phyloP scores from a whole-genome alignment of 2,888 invertebrate species.

The Zelleria hepariella region DNA sequence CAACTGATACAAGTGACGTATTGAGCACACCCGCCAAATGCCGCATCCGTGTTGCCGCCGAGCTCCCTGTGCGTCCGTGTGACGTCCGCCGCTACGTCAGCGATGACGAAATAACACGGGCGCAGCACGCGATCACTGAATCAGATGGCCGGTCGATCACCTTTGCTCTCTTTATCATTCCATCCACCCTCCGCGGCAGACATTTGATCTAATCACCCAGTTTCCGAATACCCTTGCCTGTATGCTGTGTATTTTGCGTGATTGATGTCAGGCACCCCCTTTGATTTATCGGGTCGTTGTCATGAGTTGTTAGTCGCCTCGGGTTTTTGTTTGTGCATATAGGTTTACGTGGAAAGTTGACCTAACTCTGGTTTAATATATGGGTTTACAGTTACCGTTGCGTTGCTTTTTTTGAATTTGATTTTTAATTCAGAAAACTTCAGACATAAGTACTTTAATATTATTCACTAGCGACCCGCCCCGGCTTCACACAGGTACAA shows the following conservation, averaged over 20 bases:
- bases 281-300: not conserved
- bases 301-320: not conserved
- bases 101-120: slow-evolving; percentile 6
- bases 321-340: not conserved
- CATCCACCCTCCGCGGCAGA: slow-evolving; percentile 14
- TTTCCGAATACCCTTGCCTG: not conserved
- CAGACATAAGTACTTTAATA: no score
- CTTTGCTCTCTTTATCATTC: slow-evolving; percentile 16
- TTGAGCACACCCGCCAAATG: not conserved
- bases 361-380: no score
- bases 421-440: no score
- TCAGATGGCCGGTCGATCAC: slow-evolving; percentile 20
- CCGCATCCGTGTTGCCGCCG: not conserved
- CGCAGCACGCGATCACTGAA: slow-evolving; percentile 26
- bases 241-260: not conserved
- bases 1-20: not conserved
- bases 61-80: not conserved
- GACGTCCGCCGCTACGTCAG: slow-evolving; percentile 10
- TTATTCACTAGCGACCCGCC: no score
- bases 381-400: no score
- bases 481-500: no score
- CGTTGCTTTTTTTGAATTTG: no score
- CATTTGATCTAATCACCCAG: not conserved
- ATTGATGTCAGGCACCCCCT: not conserved
- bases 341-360: no score